Evolutionary conservation across 2,113 vertebrate species (phyloP).

Genomic region (mouse (Mus musculus)): GRCm39 chr12:73606001-73606500

Average conservation of each 20-base stretch:
- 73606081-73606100: neutral
- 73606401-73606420: neutral
- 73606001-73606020: neutral
- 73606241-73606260: neutral
- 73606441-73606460: neutral
- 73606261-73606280: neutral
- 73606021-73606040: conserved; percentile 25
- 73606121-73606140: neutral
- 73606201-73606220: neutral
- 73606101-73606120: neutral
- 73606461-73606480: neutral
- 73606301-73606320: neutral
- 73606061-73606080: conserved; percentile 9
- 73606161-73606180: conserved; percentile 26
- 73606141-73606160: conserved; percentile 20
- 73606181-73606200: neutral
- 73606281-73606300: neutral
- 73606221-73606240: neutral
- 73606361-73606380: conserved; percentile 5
- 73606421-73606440: neutral
- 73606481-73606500: neutral
- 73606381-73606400: neutral
- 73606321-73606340: neutral
- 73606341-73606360: neutral
- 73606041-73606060: neutral